Evolutionary conservation across 2,888 invertebrate species (phyloP).

Genomic region (Ceramica pisi): DNA sequence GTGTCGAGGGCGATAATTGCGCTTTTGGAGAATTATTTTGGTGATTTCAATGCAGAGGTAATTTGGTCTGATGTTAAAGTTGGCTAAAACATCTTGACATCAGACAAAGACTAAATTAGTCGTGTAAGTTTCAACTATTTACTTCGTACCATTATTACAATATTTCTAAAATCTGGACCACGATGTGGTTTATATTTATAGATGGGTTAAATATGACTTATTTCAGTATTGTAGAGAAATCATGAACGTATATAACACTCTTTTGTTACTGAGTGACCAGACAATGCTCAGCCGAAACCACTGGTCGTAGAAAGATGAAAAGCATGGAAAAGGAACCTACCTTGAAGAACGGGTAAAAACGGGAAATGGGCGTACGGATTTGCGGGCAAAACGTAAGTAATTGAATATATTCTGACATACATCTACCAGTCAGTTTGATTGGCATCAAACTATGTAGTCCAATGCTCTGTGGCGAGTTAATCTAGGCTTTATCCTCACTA

Average conservation of each 20-base stretch:
- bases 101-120: neutral
- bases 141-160: neutral
- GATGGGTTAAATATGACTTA: neutral
- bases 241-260: too few relatives aligned
- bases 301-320: too few relatives aligned
- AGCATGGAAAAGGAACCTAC: too few relatives aligned
- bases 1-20: slow-evolving; percentile 2
- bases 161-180: neutral
- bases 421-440: neutral
- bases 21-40: neutral
- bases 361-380: too few relatives aligned
- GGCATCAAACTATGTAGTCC: neutral
- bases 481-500: neutral
- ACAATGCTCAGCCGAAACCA: too few relatives aligned
- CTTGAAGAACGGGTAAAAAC: too few relatives aligned
- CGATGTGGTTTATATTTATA: too few relatives aligned
- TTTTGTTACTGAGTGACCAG: too few relatives aligned
- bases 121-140: neutral
- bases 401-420: neutral
- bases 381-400: too few relatives aligned
- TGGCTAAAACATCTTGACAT: neutral
- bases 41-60: neutral
- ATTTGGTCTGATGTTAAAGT: neutral
- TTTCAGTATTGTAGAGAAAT: too few relatives aligned
- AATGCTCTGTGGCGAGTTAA: neutral